These are phyloP conservation scores for Alauda arvensis DNA, from an alignment of 2,797 vertebrate species.

Conservation along the genomic window DNA sequence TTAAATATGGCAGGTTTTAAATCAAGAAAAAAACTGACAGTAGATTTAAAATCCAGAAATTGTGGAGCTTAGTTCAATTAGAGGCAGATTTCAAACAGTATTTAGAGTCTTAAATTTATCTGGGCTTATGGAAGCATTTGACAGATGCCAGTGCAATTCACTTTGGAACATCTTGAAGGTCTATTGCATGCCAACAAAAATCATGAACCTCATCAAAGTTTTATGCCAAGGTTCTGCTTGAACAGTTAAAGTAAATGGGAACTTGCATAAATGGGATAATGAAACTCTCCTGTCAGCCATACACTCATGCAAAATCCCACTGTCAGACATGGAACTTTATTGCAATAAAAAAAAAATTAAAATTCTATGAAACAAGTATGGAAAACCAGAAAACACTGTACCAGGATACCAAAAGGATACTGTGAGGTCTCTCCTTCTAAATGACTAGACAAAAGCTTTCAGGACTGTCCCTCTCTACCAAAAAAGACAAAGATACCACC, in stretches of 20 bases:
- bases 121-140: constrained; percentile 23
- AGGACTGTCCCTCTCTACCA: neutral
- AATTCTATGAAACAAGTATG: neutral
- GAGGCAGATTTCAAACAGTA: neutral
- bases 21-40: neutral
- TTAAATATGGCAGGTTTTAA: neutral
- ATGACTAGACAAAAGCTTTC: neutral
- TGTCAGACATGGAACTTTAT: neutral
- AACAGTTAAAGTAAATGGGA: constrained; percentile 24
- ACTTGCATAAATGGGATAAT: constrained; percentile 11
- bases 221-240: constrained; percentile 37
- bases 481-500: neutral
- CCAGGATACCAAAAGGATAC: neutral
- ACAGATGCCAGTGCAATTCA: constrained; percentile 34
- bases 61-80: neutral
- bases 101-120: constrained; percentile 21
- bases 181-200: constrained; percentile 37
- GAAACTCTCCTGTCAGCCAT: constrained; percentile 2
- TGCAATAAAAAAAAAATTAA: neutral
- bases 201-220: constrained; percentile 38
- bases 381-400: neutral
- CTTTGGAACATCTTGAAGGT: constrained; percentile 21
- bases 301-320: neutral
- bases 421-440: neutral
- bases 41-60: constrained; percentile 5